These are phyloP conservation scores for Martes martes DNA, from an alignment of 2,113 vertebrate genomes.

Conservation along the genomic window DNA sequence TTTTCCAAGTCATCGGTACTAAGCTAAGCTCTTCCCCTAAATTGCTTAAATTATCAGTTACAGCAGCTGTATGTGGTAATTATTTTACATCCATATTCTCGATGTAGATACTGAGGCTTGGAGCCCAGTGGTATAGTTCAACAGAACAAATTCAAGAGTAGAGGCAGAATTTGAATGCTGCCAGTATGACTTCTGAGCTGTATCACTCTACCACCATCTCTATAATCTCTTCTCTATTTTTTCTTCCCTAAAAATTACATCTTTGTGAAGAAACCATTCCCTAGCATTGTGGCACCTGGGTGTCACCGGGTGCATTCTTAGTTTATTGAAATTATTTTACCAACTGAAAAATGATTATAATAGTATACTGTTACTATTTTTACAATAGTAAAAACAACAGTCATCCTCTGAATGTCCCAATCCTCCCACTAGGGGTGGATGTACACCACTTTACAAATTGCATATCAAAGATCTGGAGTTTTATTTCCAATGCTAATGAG, in stretches of 20 bases:
- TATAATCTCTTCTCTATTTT: background rate
- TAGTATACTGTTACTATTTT: background rate
- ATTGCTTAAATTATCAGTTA: background rate
- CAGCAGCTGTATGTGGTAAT: background rate
- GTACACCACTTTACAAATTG: background rate
- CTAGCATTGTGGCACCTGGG: no score
- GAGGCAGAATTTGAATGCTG: background rate
- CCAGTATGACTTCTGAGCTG: no score
- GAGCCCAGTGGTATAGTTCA: accelerated
- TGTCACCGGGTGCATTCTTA: background rate
- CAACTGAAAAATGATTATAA: background rate
- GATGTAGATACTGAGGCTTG: background rate
- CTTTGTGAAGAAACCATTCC: background rate
- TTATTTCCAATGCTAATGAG: background rate
- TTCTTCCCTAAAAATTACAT: background rate
- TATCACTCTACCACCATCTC: background rate
- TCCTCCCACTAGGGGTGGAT: background rate
- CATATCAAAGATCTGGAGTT: background rate
- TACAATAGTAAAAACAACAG: background rate
- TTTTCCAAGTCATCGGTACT: background rate
- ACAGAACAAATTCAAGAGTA: background rate
- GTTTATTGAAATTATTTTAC: background rate
- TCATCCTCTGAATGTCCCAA: background rate
- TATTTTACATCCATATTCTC: background rate
- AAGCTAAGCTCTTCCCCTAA: background rate